A percentile compares a stretch with the other conserved stretches of the same genome.
phyloP scores from a whole-genome alignment of 2,888 invertebrate species.

The Calliphora vomitoria region DNA sequence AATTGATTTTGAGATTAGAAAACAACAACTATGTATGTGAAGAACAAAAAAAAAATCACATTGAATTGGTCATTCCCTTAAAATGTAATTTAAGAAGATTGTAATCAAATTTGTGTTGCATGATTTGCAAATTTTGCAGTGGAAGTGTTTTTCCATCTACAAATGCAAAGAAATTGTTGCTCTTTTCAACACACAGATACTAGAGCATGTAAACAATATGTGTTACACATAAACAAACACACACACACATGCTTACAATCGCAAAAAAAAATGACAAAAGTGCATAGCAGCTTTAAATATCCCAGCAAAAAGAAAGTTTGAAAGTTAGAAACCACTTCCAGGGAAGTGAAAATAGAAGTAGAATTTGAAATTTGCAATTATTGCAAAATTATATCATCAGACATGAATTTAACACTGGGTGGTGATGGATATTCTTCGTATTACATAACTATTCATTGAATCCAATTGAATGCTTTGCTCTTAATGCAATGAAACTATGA shows the following conservation, averaged over 20 bases:
- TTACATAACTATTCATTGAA: no score
- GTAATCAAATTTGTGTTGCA: slow-evolving; percentile 44
- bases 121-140: slow-evolving; percentile 32
- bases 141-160: neutral
- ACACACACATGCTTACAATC: neutral
- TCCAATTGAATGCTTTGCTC: no score
- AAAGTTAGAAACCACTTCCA: no score
- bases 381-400: no score
- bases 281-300: no score
- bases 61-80: slow-evolving; percentile 10
- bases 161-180: slow-evolving; percentile 5
- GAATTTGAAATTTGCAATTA: no score
- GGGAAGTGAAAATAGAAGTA: no score
- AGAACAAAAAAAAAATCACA: neutral
- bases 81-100: slow-evolving; percentile 43
- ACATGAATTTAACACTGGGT: no score
- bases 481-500: no score
- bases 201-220: neutral
- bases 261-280: no score
- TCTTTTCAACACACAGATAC: slow-evolving; percentile 14
- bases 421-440: no score
- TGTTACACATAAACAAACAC: neutral
- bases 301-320: neutral
- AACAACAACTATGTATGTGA: neutral
- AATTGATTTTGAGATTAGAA: slow-evolving; percentile 48